These are phyloP conservation scores for Drepanosiphum platanoidis DNA, from an alignment of 2,888 invertebrate species.

Conservation along the genomic window DNA sequence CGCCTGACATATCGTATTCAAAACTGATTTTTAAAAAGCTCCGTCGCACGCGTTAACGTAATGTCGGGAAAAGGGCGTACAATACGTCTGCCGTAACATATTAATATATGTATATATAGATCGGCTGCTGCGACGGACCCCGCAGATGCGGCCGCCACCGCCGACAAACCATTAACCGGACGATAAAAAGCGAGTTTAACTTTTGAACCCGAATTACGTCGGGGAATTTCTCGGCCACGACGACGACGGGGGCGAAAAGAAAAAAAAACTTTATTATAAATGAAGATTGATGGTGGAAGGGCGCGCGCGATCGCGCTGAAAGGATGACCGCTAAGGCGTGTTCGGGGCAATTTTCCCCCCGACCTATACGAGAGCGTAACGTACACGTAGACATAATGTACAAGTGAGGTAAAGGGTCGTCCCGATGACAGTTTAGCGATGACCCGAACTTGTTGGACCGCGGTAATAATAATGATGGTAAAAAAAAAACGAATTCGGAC, in stretches of 20 bases:
- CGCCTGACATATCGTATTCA: neutral
- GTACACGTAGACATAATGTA: neutral
- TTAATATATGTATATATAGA: neutral
- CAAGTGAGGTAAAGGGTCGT: constrained; percentile 16
- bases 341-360: constrained; percentile 11
- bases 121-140: neutral
- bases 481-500: constrained; percentile 25
- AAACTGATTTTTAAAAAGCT: constrained; percentile 49
- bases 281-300: constrained; percentile 47
- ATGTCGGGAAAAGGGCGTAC: neutral
- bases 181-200: constrained; percentile 55
- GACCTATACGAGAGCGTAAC: neutral
- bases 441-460: constrained; percentile 51
- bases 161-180: constrained; percentile 39
- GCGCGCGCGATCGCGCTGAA: neutral
- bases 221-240: constrained; percentile 8
- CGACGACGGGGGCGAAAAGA: neutral
- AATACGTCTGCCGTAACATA: neutral
- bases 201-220: constrained; percentile 37
- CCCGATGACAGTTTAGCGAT: constrained; percentile 33
- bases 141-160: neutral
- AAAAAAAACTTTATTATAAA: constrained; percentile 39
- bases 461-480: constrained; percentile 32
- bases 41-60: neutral
- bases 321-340: constrained; percentile 52